Percentiles rank a stretch among this genome's conserved stretches.
Conservation (phyloP, 2,888 invertebrate genomes). For the Protula sp. region DNA sequence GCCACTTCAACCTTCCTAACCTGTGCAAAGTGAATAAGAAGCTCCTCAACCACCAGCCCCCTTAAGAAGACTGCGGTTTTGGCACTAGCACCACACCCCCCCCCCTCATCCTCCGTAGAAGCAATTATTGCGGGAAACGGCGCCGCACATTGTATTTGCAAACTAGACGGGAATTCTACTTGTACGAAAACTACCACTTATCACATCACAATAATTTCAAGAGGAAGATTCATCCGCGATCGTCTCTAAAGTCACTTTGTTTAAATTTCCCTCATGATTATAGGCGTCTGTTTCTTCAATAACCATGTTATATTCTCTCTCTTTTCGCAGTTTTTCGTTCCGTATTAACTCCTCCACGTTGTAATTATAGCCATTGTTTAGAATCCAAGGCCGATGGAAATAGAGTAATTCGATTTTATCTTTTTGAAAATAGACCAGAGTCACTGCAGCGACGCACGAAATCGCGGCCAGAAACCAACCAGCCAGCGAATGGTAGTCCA, state of each 20-base stretch:
- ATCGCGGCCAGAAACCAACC: constrained; percentile 13
- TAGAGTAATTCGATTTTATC: constrained; percentile 22
- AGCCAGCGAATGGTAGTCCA: constrained; percentile 20
- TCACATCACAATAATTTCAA: too few species aligned
- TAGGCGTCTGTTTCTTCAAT: too few species aligned
- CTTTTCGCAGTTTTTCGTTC: not conserved
- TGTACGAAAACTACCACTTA: too few species aligned
- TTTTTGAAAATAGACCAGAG: constrained; percentile 20
- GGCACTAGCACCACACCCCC: too few species aligned
- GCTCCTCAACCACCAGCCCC: too few species aligned
- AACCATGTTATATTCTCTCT: not conserved
- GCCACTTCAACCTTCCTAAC: too few species aligned
- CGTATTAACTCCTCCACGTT: not conserved
- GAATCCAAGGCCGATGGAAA: constrained; percentile 10
- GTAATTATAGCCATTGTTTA: not conserved
- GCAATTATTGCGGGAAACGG: too few species aligned
- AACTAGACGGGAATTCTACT: too few species aligned
- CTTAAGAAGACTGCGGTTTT: too few species aligned
- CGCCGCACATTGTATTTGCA: too few species aligned
- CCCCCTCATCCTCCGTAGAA: too few species aligned
- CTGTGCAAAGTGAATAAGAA: too few species aligned
- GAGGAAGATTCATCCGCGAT: not conserved
- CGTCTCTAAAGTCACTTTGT: not conserved
- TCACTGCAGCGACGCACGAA: constrained; percentile 6
- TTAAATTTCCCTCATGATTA: not conserved